Conservation (phyloP, 2,797 vertebrate genomes). For the Decapterus maruadsi region DNA sequence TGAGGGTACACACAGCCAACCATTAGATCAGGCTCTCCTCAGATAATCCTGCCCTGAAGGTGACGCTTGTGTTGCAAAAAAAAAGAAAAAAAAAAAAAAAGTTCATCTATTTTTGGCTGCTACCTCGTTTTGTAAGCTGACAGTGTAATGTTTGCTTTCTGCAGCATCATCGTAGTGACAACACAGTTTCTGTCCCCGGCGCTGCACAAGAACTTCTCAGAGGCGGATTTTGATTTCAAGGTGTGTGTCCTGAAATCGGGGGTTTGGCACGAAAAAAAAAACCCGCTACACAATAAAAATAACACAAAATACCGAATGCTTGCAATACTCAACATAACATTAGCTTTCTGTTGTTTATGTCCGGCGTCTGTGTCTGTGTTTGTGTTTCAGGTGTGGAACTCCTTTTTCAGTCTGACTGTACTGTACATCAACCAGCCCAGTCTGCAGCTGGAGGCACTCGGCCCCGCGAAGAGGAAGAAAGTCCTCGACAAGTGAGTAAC, state of each 20-base stretch:
- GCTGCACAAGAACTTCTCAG: constrained; percentile 98
- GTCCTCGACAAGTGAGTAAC: constrained; percentile 94
- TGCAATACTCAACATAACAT: not conserved
- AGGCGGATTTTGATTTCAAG: constrained; percentile 99
- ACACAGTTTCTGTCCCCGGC: constrained; percentile 97
- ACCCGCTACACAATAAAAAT: not conserved
- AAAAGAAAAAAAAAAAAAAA: not conserved
- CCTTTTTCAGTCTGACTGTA: constrained; percentile 97
- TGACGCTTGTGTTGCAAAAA: constrained; percentile 61
- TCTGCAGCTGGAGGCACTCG: constrained; percentile 94
- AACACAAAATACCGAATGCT: not conserved
- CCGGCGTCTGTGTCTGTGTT: constrained; percentile 1
- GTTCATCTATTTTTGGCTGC: constrained; percentile 71
- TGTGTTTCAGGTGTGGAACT: constrained; percentile 95
- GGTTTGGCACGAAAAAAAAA: constrained; percentile 1
- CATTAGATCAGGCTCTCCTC: constrained; percentile 66
- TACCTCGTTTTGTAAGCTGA: constrained; percentile 63
- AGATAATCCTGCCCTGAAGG: constrained; percentile 67
- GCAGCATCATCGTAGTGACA: constrained; percentile 97
- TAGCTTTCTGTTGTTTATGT: constrained; percentile 6
- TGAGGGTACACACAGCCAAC: constrained; percentile 64
- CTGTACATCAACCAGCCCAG: constrained; percentile 99
- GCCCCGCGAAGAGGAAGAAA: constrained; percentile 94
- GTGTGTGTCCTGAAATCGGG: constrained; percentile 75
- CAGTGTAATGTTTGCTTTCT: constrained; percentile 73